Evolutionary conservation across 2,888 invertebrate genomes (phyloP), one percentile per base, ranked within the genome.

Genomic region (Pristionchus maxplancki): DNA sequence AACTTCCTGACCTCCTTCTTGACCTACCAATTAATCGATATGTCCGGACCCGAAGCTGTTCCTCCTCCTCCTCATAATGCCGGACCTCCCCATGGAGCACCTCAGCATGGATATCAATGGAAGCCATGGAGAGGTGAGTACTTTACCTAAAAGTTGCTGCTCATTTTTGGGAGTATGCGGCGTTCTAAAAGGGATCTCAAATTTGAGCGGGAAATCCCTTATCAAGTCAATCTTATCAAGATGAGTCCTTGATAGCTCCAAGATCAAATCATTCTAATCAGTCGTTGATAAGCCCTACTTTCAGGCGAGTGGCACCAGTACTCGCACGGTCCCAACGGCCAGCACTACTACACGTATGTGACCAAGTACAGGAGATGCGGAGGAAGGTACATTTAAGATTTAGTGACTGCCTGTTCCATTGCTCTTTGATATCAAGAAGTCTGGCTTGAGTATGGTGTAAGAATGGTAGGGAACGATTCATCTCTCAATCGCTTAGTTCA

Each of bases 311-410:
- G 44, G 44, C 44, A 28, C 8, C 78, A 78, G 17, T 78, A 78
- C 78, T 28, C 44, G 17, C 31, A 20, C n/a, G 44, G 78, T 1
- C 78, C 78, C 3, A n/a, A 78, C 20, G 78, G 78, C 3, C 40
- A 78, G 24, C 78, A 78, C 44, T 78, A 78, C 78, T 78, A 78
- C 78, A 40, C 24, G 8, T 78, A 78, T 24, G 44, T 48, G n/a
- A 40, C 37, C 44, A 24, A 78, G n/a, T 78, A 78, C 78, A 48
- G 24, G 44, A 44, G 78, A 78, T 78, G 78, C 44, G 78, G 78
- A 1, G 78, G 78, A 78, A 24, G 78, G 78, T 78, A 58, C 78
- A 44, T n/a, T 74, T 44, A 24, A 37, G 6, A 37, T 71, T 64
- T 64, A 28, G n/a, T 64, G n/a, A n/a, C n/a, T n/a, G n/a, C n/a